These are phyloP conservation scores for Electrophaes corylata DNA, from an alignment of 2,888 invertebrate genomes.

Conservation along the genomic window DNA sequence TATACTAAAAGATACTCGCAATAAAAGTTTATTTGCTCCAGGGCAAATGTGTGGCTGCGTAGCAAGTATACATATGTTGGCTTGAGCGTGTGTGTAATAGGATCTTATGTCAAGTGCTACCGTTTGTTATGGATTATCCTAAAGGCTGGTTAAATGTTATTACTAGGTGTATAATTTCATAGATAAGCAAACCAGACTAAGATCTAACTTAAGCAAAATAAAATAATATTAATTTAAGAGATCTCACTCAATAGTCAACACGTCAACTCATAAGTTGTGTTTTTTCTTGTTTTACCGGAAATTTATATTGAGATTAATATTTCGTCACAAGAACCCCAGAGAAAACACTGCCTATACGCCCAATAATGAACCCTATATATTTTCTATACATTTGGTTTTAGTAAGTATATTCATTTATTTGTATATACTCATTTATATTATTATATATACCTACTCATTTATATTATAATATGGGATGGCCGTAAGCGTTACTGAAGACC, in stretches of 20 bases:
- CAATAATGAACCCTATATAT: too few species aligned
- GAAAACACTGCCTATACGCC: too few species aligned
- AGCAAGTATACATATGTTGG: conserved; percentile 29
- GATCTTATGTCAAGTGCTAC: conserved; percentile 58
- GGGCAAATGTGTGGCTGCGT: conserved; percentile 25
- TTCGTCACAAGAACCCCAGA: too few species aligned
- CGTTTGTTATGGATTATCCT: conserved; percentile 51
- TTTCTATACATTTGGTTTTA: conserved; percentile 35
- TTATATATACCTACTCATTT: conserved; percentile 65
- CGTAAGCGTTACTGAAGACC: conserved; percentile 35
- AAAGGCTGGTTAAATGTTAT: conserved; percentile 42
- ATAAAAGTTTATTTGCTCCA: conserved; percentile 33
- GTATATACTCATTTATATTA: conserved; percentile 64
- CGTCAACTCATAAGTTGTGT: too few species aligned
- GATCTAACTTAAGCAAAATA: too few species aligned
- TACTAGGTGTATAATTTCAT: conserved; percentile 27
- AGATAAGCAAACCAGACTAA: conserved; percentile 1
- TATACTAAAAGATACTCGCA: conserved; percentile 34
- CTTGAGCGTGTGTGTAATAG: conserved; percentile 55
- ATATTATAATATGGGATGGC: too few species aligned
- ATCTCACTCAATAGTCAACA: too few species aligned
- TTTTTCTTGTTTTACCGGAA: too few species aligned
- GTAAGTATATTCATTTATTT: conserved; percentile 49
- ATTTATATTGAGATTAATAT: too few species aligned
- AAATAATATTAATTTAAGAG: too few species aligned